A percentile compares a stretch with the other conserved stretches of the same genome.
Conservation (phyloP, 2,888 invertebrate species). For the Apeira syringaria region DNA sequence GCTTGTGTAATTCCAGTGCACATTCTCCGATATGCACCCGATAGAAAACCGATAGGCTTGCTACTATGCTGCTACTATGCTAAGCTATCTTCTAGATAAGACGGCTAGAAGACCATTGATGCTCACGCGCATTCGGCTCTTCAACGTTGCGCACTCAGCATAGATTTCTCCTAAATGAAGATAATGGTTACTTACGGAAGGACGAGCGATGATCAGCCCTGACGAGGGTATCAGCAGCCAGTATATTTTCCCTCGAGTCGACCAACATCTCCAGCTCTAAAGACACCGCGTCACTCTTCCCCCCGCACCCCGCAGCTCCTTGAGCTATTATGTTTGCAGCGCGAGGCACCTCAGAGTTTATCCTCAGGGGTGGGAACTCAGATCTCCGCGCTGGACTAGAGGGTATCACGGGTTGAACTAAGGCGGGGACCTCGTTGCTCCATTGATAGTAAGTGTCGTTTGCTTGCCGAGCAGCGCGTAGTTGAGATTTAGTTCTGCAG, state of each 20-base stretch:
- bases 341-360: constrained; percentile 18
- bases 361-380: neutral
- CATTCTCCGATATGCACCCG: too few species aligned
- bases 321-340: constrained; percentile 46
- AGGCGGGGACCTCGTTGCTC: constrained; percentile 38
- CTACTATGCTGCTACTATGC: too few species aligned
- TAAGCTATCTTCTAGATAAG: too few species aligned
- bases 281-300: constrained; percentile 46
- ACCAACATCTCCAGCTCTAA: constrained; percentile 72
- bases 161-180: too few species aligned
- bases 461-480: constrained; percentile 45
- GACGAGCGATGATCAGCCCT: constrained; percentile 81
- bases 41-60: too few species aligned
- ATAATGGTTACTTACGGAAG: constrained; percentile 45
- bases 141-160: too few species aligned
- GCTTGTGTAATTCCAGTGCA: too few species aligned
- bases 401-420: constrained; percentile 32
- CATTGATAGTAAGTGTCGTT: constrained; percentile 49
- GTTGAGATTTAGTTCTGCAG: constrained; percentile 20
- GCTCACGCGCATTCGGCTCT: too few species aligned
- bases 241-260: constrained; percentile 73
- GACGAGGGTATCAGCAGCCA: constrained; percentile 86
- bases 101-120: too few species aligned
- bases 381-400: constrained; percentile 30
- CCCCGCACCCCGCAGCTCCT: constrained; percentile 43